Percentiles rank a stretch among this genome's conserved stretches.
These are phyloP conservation scores for Pheosia tremula DNA, from an alignment of 2,888 invertebrate genomes.

Conservation along the genomic window DNA sequence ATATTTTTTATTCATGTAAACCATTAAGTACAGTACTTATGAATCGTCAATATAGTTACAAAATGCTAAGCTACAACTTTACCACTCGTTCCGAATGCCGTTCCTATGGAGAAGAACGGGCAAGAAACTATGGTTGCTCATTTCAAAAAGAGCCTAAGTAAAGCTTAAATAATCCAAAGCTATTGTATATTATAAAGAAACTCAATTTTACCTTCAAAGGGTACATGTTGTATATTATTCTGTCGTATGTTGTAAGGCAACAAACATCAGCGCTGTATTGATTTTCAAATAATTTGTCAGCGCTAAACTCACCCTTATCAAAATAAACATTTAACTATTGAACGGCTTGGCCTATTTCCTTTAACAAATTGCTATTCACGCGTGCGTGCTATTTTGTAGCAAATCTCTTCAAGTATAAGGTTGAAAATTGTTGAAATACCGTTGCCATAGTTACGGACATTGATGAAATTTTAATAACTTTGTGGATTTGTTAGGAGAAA, in stretches of 20 bases:
- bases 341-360: constrained; percentile 13
- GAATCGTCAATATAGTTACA: no score
- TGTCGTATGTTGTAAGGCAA: not conserved
- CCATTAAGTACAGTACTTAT: no score
- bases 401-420: not conserved
- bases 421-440: constrained; percentile 6
- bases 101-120: no score
- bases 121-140: no score
- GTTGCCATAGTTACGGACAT: not conserved
- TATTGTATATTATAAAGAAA: no score
- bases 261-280: constrained; percentile 6
- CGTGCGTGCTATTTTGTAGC: constrained; percentile 7
- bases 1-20: no score
- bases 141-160: no score
- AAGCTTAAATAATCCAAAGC: no score
- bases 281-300: constrained; percentile 22
- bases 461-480: constrained; percentile 9
- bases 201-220: no score
- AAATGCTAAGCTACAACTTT: no score
- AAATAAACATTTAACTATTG: constrained; percentile 16
- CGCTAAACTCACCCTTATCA: constrained; percentile 26
- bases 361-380: constrained; percentile 6
- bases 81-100: no score
- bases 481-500: not conserved
- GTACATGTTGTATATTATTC: no score